Conservation (phyloP, 2,113 vertebrate genomes). For the Petromus typicus region DNA sequence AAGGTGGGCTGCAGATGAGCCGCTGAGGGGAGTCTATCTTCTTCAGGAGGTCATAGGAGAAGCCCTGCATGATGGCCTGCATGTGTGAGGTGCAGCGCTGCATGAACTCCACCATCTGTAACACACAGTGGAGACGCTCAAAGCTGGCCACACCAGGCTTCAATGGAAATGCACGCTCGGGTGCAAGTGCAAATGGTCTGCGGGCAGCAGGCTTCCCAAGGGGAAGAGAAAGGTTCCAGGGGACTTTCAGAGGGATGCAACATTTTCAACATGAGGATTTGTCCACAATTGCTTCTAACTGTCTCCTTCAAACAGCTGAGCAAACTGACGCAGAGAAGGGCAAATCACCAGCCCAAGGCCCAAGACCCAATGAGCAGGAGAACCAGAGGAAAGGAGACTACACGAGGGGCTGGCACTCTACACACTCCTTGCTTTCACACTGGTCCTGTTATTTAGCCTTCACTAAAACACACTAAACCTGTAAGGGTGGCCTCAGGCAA, state of each 20-base stretch:
- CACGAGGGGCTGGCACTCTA: background rate
- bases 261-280: background rate
- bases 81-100: slow-evolving; percentile 88
- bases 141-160: background rate
- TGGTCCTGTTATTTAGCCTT: background rate
- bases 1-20: slow-evolving; percentile 83
- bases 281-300: background rate
- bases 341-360: background rate
- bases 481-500: background rate
- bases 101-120: slow-evolving; percentile 91
- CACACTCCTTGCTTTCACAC: background rate
- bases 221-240: background rate
- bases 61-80: slow-evolving; percentile 86
- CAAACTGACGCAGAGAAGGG: background rate
- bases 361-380: background rate
- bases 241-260: background rate
- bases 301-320: background rate
- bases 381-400: background rate
- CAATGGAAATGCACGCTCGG: background rate
- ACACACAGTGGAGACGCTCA: background rate
- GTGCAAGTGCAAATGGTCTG: background rate
- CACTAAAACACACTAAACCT: background rate
- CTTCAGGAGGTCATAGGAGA: slow-evolving; percentile 81
- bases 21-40: slow-evolving; percentile 84
- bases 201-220: background rate